phyloP scores from a whole-genome alignment of 2,797 vertebrate species.

The Schizopygopsis malacanthus region DNA sequence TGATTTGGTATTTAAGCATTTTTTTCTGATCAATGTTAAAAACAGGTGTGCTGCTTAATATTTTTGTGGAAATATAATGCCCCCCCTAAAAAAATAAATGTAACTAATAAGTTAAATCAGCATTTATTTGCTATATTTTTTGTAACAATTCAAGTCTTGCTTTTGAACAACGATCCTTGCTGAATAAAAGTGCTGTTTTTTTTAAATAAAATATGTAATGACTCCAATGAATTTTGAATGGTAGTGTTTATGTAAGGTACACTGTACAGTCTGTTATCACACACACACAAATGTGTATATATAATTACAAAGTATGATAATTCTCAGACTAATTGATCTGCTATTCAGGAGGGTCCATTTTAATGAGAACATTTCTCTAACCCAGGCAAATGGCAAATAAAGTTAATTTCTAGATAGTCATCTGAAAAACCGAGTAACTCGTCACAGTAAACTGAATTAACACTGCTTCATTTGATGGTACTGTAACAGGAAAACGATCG shows the following conservation, averaged over 20 bases:
- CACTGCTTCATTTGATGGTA: not conserved
- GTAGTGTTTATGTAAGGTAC: not conserved
- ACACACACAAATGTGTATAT: not conserved
- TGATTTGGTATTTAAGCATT: not conserved
- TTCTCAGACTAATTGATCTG: not conserved
- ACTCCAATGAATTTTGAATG: not conserved
- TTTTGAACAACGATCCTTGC: not conserved
- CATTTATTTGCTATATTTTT: not conserved
- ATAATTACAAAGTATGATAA: not conserved
- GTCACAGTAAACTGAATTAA: not conserved
- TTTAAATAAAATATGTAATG: not conserved
- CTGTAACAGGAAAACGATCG: not conserved
- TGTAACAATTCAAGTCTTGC: not conserved
- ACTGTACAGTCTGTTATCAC: not conserved
- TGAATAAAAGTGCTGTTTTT: not conserved
- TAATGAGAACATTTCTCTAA: not conserved
- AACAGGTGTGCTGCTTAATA: not conserved
- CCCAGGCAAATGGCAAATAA: not conserved
- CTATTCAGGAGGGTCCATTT: not conserved
- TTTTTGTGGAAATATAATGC: not conserved
- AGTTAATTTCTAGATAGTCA: not conserved
- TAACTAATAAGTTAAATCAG: not conserved
- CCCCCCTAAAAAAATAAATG: too few species aligned
- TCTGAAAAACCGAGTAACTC: not conserved
- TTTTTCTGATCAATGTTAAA: not conserved